A percentile compares a stretch with the other conserved stretches of the same genome.
These are phyloP conservation scores for Adelosebastes latens DNA, from an alignment of 2,797 vertebrate species.

Conservation along the genomic window DNA sequence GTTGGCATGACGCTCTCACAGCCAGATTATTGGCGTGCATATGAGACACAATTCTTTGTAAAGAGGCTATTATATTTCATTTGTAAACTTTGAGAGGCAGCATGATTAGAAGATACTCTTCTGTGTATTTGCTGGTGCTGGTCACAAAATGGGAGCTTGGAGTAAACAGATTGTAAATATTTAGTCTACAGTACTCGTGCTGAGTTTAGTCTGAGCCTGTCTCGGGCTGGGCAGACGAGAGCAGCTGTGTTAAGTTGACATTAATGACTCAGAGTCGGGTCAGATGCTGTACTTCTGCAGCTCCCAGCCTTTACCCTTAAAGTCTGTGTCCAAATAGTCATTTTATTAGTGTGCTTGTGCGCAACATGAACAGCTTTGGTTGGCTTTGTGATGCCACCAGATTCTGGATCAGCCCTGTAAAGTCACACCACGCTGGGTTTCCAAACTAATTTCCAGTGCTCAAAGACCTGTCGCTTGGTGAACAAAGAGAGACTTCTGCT, in stretches of 20 bases:
- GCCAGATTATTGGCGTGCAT: neutral
- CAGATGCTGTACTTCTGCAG: neutral
- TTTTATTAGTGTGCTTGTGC: neutral
- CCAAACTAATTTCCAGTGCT: neutral
- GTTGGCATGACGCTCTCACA: constrained; percentile 24
- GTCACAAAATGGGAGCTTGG: constrained; percentile 14
- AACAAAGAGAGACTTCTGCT: constrained; percentile 1
- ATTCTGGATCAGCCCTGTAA: neutral
- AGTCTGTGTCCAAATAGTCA: neutral
- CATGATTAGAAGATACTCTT: neutral
- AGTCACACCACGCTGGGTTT: neutral
- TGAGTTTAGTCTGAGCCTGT: constrained; percentile 46
- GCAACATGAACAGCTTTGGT: neutral
- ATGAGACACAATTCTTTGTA: neutral
- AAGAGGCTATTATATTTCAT: neutral
- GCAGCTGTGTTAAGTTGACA: constrained; percentile 50
- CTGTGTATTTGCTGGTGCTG: constrained; percentile 11
- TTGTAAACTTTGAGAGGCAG: neutral
- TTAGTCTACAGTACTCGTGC: constrained; percentile 46
- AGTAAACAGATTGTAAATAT: constrained; percentile 66
- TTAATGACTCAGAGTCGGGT: constrained; percentile 38
- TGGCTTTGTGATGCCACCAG: neutral
- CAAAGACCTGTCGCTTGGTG: neutral
- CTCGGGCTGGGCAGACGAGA: constrained; percentile 11
- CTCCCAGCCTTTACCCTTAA: neutral